phyloP scores from a whole-genome alignment of 1,140 invertebrate species.

The Homalodisca vitripennis region DNA sequence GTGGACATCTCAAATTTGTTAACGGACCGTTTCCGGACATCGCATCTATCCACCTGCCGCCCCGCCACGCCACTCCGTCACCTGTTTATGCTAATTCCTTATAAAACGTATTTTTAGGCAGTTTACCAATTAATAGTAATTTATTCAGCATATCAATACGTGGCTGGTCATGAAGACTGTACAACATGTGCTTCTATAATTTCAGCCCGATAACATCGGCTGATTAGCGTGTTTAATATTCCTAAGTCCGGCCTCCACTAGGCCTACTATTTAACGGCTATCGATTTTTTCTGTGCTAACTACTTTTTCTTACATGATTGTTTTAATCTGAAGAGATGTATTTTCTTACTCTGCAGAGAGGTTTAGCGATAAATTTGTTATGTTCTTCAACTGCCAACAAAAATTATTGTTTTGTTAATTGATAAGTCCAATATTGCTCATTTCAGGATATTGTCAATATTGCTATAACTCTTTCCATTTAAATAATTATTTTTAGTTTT shows the following conservation, averaged over 20 bases:
- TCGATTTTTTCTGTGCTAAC: background rate
- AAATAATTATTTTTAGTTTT: too few relatives aligned
- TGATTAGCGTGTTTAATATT: conserved; percentile 12
- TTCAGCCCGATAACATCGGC: conserved; percentile 16
- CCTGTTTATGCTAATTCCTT: conserved; percentile 24
- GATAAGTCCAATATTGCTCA: too few relatives aligned
- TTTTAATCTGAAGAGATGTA: too few relatives aligned
- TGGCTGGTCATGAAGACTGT: conserved; percentile 11
- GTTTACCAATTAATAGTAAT: conserved; percentile 27
- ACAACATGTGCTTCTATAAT: conserved; percentile 22
- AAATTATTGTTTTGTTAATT: too few relatives aligned
- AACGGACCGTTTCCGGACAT: background rate
- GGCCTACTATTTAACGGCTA: background rate
- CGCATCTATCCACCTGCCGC: background rate
- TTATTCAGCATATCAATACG: conserved; percentile 22
- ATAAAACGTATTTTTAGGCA: conserved; percentile 24
- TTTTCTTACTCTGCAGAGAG: too few relatives aligned
- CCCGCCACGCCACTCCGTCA: background rate
- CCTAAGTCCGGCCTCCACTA: background rate
- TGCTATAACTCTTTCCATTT: too few relatives aligned
- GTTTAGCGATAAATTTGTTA: too few relatives aligned
- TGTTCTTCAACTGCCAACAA: too few relatives aligned
- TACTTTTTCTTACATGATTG: too few relatives aligned
- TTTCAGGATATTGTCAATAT: too few relatives aligned
- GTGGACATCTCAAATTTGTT: conserved; percentile 11